phyloP scores from a whole-genome alignment of 2,888 invertebrate species.

The Ormia ochracea region DNA sequence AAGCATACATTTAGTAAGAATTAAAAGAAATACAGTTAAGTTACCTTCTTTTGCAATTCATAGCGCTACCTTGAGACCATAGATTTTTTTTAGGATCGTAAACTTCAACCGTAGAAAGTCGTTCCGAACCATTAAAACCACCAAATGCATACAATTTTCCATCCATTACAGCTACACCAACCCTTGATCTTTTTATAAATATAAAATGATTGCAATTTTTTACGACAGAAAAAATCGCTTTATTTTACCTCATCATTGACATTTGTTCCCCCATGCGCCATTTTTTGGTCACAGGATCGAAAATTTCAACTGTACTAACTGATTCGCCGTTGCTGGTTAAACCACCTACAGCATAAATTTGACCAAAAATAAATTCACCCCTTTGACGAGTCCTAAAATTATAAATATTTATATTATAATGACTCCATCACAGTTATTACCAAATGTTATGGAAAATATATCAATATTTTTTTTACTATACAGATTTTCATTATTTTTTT shows the following conservation, averaged over 20 bases:
- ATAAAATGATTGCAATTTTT: background rate
- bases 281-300: slow-evolving; percentile 82
- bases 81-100: slow-evolving; percentile 84
- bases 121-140: slow-evolving; percentile 90
- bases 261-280: slow-evolving; percentile 89
- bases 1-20: background rate
- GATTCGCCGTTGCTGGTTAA: slow-evolving; percentile 90
- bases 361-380: slow-evolving; percentile 85
- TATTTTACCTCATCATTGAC: slow-evolving; percentile 82
- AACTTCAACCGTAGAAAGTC: slow-evolving; percentile 89
- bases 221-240: background rate
- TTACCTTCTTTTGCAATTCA: slow-evolving; percentile 88
- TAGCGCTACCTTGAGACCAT: slow-evolving; percentile 87
- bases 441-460: no score
- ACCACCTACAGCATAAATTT: slow-evolving; percentile 92
- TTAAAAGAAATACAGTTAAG: slow-evolving; percentile 32
- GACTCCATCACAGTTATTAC: no score
- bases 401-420: background rate
- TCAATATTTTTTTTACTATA: no score
- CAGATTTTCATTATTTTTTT: no score
- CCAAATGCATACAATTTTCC: slow-evolving; percentile 88
- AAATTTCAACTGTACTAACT: slow-evolving; percentile 89
- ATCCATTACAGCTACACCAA: slow-evolving; percentile 89
- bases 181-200: slow-evolving; percentile 80
- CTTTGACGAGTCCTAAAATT: slow-evolving; percentile 82